Base-by-base conservation (phyloP, 2,113 vertebrate species). In the Solenodon paradoxus region DNA sequence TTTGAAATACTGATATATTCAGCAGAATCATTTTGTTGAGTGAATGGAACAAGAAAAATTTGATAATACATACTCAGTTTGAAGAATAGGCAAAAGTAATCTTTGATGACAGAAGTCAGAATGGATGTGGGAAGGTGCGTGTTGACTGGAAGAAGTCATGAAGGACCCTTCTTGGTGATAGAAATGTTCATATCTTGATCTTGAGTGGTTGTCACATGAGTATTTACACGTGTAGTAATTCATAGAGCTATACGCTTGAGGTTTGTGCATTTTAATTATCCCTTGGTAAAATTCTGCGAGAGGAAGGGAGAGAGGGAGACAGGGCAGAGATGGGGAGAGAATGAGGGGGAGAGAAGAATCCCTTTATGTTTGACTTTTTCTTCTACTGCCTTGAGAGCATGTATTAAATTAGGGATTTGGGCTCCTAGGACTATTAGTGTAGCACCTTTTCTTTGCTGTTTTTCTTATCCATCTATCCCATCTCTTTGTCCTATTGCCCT, bases 331-430 rank as follows among this genome's bases (percentile, higher is more conserved):
- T n/a, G 9, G 53, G 47, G 12, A 42, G 72, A 6, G 19, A 49
- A 68, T 61, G 66, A 63, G 57, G 9, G 32, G 63, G 47, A n/a
- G n/a, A 71, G 81, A 42, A 75, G 16, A 63, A 59, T 26, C 32
- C 32, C 28, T 63, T 92, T 78, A 47, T 57, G 24, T 26, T 24
- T 24, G 9, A n/a, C 15, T 66, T 66, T 13, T 66, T 35, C n/a
- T 13, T 66, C 32, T 35, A 35, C 77, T 88, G n/a, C 26, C 12
- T 9, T 47, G 28, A 64, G 8, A 38, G 2, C 71, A 20, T 80
- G 11, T 83, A 75, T 86, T 87, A 85, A 96, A 74, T 83, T 79
- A 64, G 77, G 24, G 10, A 35, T 95, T 92, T 89, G 35, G 40
- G 74, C n/a, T 79, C 40, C 74, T 35, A 75, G 45, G 19, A 47